Base-by-base conservation (phyloP, 2,888 invertebrate species). In the Phyllotreta striolata region DNA sequence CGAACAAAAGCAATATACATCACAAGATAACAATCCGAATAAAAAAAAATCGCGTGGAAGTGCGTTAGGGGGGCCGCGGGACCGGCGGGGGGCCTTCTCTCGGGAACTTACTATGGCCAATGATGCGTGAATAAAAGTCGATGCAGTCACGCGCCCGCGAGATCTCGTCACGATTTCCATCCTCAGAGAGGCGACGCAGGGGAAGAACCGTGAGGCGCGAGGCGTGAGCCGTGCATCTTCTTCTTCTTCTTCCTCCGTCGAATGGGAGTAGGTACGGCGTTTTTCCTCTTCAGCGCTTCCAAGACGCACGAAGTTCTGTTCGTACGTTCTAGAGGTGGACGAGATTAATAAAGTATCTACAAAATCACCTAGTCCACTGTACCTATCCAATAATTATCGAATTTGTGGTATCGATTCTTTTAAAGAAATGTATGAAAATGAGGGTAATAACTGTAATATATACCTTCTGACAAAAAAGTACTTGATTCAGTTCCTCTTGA, bases 121-220 rank as follows among this genome's bases (percentile, higher is more conserved):
- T 73, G 72, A 74, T 74, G 74, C 74, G 74, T 74, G 73, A 73
- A 74, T 70, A 71, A 72, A 73, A 73, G 69, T 70, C 70, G 63
- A 70, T 71, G 67, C 66, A 73, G 74, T 74, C 74, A 74, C 74
- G 74, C 74, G 73, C 69, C 70, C 66, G 70, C 71, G 68, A 68
- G 67, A 72, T 72, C 73, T 69, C 71, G 73, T 74, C 74, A 74
- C 74, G 74, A 74, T 65, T 68, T 62, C 56, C 47, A 52, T 60
- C 52, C 60, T 37, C 52, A 52, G 38, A 37, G 39, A 51, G 24
- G 44, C 44, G 39, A 51, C 7, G 55, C 44, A 46, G 14, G 54
- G 41, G 52, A 49, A 54, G 46, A 44, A 62, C 14, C 46, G 61
- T 55, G 55, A 60, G 60, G 60, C 60, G 60, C 38, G 60, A 60